Base-by-base conservation (phyloP, 2,113 vertebrate species). In the Etheostoma spectabile region DNA sequence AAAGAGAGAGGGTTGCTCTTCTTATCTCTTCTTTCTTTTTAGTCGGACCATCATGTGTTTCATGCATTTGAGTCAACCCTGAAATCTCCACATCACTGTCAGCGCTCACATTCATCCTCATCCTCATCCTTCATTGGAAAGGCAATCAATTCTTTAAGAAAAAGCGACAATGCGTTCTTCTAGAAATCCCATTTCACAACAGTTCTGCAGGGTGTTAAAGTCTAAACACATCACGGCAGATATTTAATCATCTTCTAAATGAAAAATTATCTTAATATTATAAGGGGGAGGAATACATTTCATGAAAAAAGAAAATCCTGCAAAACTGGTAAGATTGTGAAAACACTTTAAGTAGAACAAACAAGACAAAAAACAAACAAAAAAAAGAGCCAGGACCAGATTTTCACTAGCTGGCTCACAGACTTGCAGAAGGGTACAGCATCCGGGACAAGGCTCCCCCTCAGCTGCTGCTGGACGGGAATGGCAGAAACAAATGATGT, bases 401-500 rank as follows among this genome's bases (percentile, higher is more conserved):
- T 80, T 85, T 79, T 61, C 60, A 73, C n/a, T 30, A 42, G 53
- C 67, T 72, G 72, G 15, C 73, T 84, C 49, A 48, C 1, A 76
- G 64, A 45, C 57, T 60, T 76, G 61, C 63, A 85, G 65, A 64
- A 63, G 49, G 53, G 24, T 16, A 69, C 55, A 68, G 76, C 35
- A 72, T 70, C 48, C 33, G 2, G 62, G 66, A 51, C 60, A 77
- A 65, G 65, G 82, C 77, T 63, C 53, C 66, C 79, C 67, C 55
- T 76, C 68, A 64, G 74, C 81, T 81, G 84, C 80, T 75, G 72
- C 80, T 75, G 78, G 77, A 86, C 11, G 3, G 61, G 74, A 61
- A 66, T 70, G 60, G 76, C 86, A 86, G 68, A 56, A 74, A 73
- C 68, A 84, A 83, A 83, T 79, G 6, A 83, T 63, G 52, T 85